These are phyloP conservation scores for Aplochiton taeniatus DNA, from an alignment of 2,797 vertebrate species.

Conservation along the genomic window DNA sequence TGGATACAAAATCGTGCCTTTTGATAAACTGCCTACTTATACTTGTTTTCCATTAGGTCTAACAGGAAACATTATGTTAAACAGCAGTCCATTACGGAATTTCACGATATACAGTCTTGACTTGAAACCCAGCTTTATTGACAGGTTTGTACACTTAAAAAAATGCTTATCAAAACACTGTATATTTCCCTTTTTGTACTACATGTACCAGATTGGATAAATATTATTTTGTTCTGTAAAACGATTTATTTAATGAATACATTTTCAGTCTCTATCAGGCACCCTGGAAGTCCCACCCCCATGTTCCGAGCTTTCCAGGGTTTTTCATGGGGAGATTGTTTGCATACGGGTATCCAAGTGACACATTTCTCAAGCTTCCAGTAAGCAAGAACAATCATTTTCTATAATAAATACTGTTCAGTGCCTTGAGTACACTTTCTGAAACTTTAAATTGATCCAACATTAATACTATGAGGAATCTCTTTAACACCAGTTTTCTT, in stretches of 20 bases:
- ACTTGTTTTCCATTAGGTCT: constrained; percentile 78
- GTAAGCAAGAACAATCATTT: constrained; percentile 64
- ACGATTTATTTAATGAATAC: not conserved
- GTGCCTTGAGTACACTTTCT: not conserved
- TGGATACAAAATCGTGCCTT: too few relatives aligned
- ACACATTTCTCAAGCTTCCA: constrained; percentile 89
- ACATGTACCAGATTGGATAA: constrained; percentile 3
- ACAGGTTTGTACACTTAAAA: constrained; percentile 77
- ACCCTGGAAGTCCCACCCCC: constrained; percentile 77
- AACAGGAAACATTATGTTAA: constrained; percentile 89
- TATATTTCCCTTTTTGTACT: not conserved
- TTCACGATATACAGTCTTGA: constrained; percentile 94
- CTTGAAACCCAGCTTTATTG: constrained; percentile 88
- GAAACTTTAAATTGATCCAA: not conserved
- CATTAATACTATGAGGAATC: not conserved
- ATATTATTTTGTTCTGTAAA: not conserved
- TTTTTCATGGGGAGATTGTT: constrained; percentile 87
- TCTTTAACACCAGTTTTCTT: not conserved
- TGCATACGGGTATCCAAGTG: constrained; percentile 80
- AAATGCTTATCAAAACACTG: not conserved
- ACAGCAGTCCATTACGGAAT: constrained; percentile 82
- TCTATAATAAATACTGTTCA: not conserved
- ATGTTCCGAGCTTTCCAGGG: constrained; percentile 79
- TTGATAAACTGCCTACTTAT: too few relatives aligned
- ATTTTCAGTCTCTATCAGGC: constrained; percentile 72